phyloP scores from a whole-genome alignment of 2,113 vertebrate genomes.

The Pterocles orientalis region DNA sequence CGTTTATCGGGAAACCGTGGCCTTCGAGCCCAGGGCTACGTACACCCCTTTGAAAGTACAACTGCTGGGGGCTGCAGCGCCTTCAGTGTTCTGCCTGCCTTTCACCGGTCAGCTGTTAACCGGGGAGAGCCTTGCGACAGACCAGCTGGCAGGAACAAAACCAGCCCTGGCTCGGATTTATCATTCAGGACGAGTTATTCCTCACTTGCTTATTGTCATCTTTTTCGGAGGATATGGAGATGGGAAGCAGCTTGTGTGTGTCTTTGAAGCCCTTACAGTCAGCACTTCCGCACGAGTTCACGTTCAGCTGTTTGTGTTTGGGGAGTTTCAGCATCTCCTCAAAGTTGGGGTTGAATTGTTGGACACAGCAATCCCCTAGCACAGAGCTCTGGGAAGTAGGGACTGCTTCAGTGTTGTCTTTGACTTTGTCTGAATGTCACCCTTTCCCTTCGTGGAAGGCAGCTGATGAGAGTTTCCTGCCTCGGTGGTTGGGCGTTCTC shows the following conservation, averaged over 20 bases:
- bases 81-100: neutral
- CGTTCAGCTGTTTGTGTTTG: neutral
- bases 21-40: neutral
- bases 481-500: neutral
- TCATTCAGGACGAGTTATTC: neutral
- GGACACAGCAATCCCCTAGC: too few species aligned
- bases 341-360: neutral
- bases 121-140: too few species aligned
- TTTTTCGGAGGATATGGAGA: neutral
- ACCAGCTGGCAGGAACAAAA: neutral
- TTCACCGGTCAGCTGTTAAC: too few species aligned
- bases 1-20: neutral
- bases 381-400: neutral
- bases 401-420: neutral
- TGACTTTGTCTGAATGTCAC: neutral
- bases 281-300: neutral
- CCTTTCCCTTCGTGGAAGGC: neutral
- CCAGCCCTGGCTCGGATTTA: neutral
- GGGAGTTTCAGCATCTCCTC: neutral
- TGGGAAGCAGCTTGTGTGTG: neutral
- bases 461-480: neutral
- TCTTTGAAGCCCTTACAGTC: neutral
- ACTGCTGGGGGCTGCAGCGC: neutral
- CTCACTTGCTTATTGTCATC: neutral
- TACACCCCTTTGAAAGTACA: rapidly evolving